These are phyloP conservation scores for Scophthalmus maximus DNA, from an alignment of 2,113 vertebrate species.

Conservation along the genomic window DNA sequence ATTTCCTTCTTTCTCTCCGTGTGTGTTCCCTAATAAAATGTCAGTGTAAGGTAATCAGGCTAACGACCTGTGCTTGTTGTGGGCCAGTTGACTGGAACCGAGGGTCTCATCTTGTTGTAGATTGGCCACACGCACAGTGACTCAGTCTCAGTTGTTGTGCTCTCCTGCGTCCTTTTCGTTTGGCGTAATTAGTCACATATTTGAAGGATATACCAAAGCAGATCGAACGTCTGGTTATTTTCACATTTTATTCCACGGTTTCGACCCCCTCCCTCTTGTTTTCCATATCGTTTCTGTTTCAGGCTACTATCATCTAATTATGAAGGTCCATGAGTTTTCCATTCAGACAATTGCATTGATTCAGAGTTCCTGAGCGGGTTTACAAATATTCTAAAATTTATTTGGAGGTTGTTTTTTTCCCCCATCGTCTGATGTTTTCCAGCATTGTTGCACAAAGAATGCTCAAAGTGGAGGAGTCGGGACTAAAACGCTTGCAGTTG, in stretches of 20 bases:
- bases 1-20: slow-evolving; percentile 17
- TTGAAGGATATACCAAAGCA: slow-evolving; percentile 35
- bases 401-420: slow-evolving; percentile 12
- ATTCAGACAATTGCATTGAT: slow-evolving; percentile 12
- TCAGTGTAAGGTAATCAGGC: slow-evolving; percentile 63
- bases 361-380: slow-evolving; percentile 9
- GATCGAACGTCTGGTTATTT: no score
- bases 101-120: slow-evolving; percentile 33
- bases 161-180: slow-evolving; percentile 24
- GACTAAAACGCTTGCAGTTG: neutral
- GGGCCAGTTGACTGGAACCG: slow-evolving; percentile 33
- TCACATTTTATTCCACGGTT: slow-evolving; percentile 40
- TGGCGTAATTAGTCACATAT: slow-evolving; percentile 38
- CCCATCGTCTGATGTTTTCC: slow-evolving; percentile 29
- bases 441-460: slow-evolving; percentile 3
- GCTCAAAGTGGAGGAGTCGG: neutral
- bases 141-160: slow-evolving; percentile 21
- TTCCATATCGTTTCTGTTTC: slow-evolving; percentile 43
- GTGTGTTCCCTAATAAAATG: slow-evolving; percentile 58
- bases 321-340: slow-evolving; percentile 35
- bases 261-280: slow-evolving; percentile 13
- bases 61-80: slow-evolving; percentile 55
- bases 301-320: slow-evolving; percentile 38
- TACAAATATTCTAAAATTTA: slow-evolving; percentile 2
- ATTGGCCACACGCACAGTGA: slow-evolving; percentile 4